Evolutionary conservation across 2,113 vertebrate genomes (phyloP), one percentile per base, ranked within the genome.

Genomic region (Symphodus melops): DNA sequence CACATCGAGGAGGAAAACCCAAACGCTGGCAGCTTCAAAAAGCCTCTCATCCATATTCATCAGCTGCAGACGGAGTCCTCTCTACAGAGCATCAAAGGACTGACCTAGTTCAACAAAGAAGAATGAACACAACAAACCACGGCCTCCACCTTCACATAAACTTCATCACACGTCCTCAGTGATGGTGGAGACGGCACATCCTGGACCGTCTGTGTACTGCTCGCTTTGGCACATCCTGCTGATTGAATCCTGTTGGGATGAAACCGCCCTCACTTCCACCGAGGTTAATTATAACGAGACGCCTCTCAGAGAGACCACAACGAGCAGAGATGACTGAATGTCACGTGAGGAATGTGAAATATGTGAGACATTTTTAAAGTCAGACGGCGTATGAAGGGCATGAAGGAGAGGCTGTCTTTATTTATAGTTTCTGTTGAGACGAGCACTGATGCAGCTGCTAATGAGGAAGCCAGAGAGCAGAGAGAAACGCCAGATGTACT

Each of bases 171-270:
- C 4, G 48, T 17, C 17, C 20, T 9, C 16, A 51, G 33, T 28
- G 7, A 66, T 55, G 36, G 69, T 5, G 11, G 10, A 28, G 9
- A 17, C 11, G 17, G 51, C 41, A 53, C 25, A 57, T 67, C 60
- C 70, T 41, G 0, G 63, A 57, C 68, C 28, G 37, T 58, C 20
- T 1, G 33, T n/a, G n/a, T n/a, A n/a, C n/a, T n/a, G n/a, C n/a
- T n/a, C n/a, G n/a, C n/a, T n/a, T n/a, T n/a, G n/a, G n/a, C n/a
- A n/a, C n/a, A 74, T 4, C 59, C 70, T 75, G 88, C n/a, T 89
- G 88, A 93, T 85, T 86, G 70, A 88, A 87, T 85, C 55, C 83
- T 89, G 85, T 89, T 83, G 77, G 89, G 83, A 91, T 89, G 86
- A 86, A 85, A 81, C 48, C 61, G 48, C 52, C 84, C 66, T 70